These are phyloP conservation scores for Melanostigma gelatinosum DNA, from an alignment of 2,113 vertebrate genomes.

Conservation along the genomic window DNA sequence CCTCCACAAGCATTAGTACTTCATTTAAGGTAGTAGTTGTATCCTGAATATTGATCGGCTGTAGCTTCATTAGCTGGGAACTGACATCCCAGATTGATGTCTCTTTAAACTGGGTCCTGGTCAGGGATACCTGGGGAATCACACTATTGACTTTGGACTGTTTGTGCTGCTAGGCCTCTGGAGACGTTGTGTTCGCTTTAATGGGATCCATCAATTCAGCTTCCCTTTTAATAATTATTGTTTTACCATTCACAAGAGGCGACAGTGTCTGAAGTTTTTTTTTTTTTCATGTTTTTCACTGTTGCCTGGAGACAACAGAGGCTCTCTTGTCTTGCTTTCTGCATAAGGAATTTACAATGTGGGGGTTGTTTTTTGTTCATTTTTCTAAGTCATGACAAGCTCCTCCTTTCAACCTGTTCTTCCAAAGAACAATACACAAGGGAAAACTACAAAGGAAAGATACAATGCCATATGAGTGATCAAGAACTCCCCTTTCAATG, in stretches of 20 bases:
- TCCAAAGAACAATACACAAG: constrained; percentile 57
- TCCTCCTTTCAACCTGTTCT: constrained; percentile 67
- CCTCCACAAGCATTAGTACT: constrained; percentile 82
- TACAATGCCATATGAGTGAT: constrained; percentile 61
- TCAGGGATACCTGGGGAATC: constrained; percentile 86
- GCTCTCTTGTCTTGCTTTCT: constrained; percentile 52
- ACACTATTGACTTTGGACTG: constrained; percentile 82
- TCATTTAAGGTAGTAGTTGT: constrained; percentile 80
- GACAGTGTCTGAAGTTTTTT: constrained; percentile 42
- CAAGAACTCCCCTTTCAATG: constrained; percentile 62
- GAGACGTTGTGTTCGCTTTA: constrained; percentile 81
- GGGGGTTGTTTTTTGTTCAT: constrained; percentile 53
- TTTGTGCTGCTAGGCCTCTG: constrained; percentile 78
- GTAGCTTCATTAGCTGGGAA: constrained; percentile 90
- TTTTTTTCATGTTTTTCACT: constrained; percentile 7
- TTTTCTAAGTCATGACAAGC: constrained; percentile 72
- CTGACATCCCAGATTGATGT: constrained; percentile 90
- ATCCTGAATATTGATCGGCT: constrained; percentile 88
- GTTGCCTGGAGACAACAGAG: constrained; percentile 56
- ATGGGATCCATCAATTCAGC: constrained; percentile 79
- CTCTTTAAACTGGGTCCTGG: constrained; percentile 87
- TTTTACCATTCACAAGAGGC: constrained; percentile 72
- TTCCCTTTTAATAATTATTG: constrained; percentile 84
- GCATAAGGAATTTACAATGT: constrained; percentile 53
- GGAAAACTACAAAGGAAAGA: constrained; percentile 53